Evolutionary conservation across 2,888 invertebrate genomes (phyloP).

Genomic region (Eristalis pertinax): DNA sequence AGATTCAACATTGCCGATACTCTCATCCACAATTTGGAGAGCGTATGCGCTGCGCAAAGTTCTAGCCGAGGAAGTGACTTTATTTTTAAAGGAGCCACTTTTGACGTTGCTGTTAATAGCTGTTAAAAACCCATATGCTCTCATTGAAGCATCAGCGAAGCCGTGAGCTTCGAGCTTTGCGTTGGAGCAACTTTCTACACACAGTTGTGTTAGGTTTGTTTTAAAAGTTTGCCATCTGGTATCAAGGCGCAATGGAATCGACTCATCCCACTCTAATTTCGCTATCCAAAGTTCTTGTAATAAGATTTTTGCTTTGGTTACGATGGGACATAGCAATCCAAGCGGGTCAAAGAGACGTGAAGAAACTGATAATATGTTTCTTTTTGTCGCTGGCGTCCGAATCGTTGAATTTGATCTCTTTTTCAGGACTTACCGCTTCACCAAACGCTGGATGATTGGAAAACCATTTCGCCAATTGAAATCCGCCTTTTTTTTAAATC

Average conservation of each 20-base stretch:
- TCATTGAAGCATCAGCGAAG: conserved; percentile 8
- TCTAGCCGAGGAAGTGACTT: conserved; percentile 43
- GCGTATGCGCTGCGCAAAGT: conserved; percentile 54
- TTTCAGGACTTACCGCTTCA: conserved; percentile 19
- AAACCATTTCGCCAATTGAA: conserved; percentile 32
- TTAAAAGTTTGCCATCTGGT: not conserved
- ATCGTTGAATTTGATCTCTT: conserved; percentile 27
- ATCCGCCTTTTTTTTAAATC: conserved; percentile 19
- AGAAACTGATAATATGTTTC: conserved; percentile 37
- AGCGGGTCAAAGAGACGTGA: conserved; percentile 38
- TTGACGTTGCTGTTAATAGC: conserved; percentile 32
- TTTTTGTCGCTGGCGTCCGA: conserved; percentile 18
- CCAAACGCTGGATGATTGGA: conserved; percentile 31
- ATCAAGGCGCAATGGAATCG: too few relatives aligned
- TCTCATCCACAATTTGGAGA: conserved; percentile 35
- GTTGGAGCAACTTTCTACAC: not conserved
- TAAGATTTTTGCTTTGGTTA: too few relatives aligned
- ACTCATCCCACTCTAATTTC: too few relatives aligned
- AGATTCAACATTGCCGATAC: conserved; percentile 33
- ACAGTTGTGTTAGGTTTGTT: not conserved
- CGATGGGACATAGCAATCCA: not conserved
- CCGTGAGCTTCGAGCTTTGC: conserved; percentile 9
- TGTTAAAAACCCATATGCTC: conserved; percentile 7
- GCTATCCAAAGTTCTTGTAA: too few relatives aligned
- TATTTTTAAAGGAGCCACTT: conserved; percentile 55